A percentile compares a stretch with the other conserved stretches of the same genome.
phyloP scores from a whole-genome alignment of 2,797 vertebrate species.

The Argentina silus region DNA sequence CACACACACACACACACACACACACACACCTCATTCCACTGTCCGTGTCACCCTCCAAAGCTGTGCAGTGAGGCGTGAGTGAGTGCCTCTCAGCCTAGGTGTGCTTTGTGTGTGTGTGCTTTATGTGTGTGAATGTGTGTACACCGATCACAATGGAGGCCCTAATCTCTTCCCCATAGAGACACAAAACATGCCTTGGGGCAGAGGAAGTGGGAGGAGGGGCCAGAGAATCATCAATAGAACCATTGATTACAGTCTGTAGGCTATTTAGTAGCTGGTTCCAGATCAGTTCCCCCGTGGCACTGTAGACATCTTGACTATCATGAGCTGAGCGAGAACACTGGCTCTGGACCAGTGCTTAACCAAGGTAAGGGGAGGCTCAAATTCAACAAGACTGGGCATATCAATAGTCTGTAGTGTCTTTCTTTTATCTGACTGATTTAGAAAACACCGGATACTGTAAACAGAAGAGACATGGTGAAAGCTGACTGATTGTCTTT shows the following conservation, averaged over 20 bases:
- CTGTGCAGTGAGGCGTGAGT: not conserved
- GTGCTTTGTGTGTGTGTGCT: constrained; percentile 12
- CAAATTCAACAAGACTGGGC: too few species aligned
- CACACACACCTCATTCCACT: not conserved
- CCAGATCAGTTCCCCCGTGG: not conserved
- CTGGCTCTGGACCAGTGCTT: not conserved
- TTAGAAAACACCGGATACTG: not conserved
- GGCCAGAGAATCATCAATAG: constrained; percentile 52
- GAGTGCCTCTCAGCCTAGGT: not conserved
- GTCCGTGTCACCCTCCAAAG: not conserved
- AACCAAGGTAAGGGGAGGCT: not conserved
- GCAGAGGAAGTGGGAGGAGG: constrained; percentile 52
- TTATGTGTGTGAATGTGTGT: constrained; percentile 30
- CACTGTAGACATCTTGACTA: too few species aligned
- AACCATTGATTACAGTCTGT: not conserved
- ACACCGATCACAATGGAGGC: constrained; percentile 60
- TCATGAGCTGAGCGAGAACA: not conserved
- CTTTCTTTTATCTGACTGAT: not conserved
- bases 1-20: not conserved
- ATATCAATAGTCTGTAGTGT: too few species aligned
- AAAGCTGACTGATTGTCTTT: too few species aligned
- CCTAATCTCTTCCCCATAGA: constrained; percentile 62
- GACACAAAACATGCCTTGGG: constrained; percentile 54
- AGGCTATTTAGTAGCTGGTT: not conserved
- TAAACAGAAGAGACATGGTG: not conserved